Evolutionary conservation across 2,888 invertebrate genomes (phyloP), one percentile per base, ranked within the genome.

Genomic region (Phalera bucephala): DNA sequence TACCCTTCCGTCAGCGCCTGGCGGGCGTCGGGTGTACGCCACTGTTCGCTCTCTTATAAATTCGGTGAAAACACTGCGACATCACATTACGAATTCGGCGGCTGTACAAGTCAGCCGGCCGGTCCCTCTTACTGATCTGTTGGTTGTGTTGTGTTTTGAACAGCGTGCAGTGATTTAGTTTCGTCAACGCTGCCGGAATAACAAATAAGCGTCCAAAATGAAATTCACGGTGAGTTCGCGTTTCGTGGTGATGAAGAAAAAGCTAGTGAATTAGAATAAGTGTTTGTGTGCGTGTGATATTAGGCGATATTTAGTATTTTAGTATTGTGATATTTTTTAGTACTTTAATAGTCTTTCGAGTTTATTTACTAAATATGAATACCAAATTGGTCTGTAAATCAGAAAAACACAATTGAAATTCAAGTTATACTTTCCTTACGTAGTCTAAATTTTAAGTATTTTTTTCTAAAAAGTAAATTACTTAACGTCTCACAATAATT

Each of bases 21-120:
- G 65, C 40, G 64, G 63, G 54, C 55, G 63, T 46, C 80, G 75
- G 80, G 78, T 74, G 76, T 67, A 64, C 69, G 66, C 71, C 60
- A 66, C 66, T 62, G 59, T 49, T 67, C 78, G 68, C 76, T 74
- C 73, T 75, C 85, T 86, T 90, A 90, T 90, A 90, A 88, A 90
- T 90, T 89, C 80, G 82, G 83, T 81, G 89, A 81, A 84, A 82
- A 80, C 72, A 64, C 75, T 58, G 70, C 73, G 70, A 80, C 80
- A 83, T 75, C 78, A 88, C 90, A 89, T 88, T 88, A 80, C 84
- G 68, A 86, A 85, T 90, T 88, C 88, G 90, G 86, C 86, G 77
- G 88, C 82, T 83, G 86, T 73, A 63, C 72, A 50, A 73, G 59
- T 59, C 80, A 72, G 84, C 80, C 80, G 87, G 73, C 77, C 75